Base-by-base conservation (phyloP, 1,140 invertebrate species). In the Drosophila bocqueti region DNA sequence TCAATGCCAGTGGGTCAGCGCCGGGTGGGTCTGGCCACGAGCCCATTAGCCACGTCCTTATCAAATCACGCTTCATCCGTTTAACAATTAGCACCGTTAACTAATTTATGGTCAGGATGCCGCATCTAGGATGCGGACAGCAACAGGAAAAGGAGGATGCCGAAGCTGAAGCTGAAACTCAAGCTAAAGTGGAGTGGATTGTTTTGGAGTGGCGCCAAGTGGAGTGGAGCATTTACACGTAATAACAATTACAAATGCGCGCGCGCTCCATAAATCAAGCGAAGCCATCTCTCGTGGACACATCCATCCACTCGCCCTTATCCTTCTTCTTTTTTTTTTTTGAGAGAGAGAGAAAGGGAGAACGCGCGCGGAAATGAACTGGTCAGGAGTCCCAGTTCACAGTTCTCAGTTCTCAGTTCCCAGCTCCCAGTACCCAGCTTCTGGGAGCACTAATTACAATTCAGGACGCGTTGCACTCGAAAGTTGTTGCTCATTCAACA, bases 241-340 rank as follows among this genome's bases (percentile, higher is more conserved):
- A 79, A 79, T 79, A 79, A 79, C 76, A 79, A 79, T 79, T 79
- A 79, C 76, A 78, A 79, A 79, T 79, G 75, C 66, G 76, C 76
- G 76, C 76, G 59, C 60, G 66, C 54, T 79, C 76, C 55, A 79
- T 79, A 79, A 79, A 79, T 79, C 76, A 79, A 79, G 65, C 52
- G 76, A 79, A 61, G 65, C 59, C 66, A 62, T 62, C 58, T 59
- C 52, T 59, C 29, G 11, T 24, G 34, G 29, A 40, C 65, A 29
- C 18, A 38, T 24, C 34, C 34, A 45, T 31, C 16, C 15, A 13
- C 38, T 36, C 13, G 10, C 21, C 36, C 60, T 10, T 50, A 38
- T 34, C 21, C 42, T 24, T 38, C 9, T 40, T 7, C 16, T 5
- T 24, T 5, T 18, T 52, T 18, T 52, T 52, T 29, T 29, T 29